phyloP scores from a whole-genome alignment of 2,797 vertebrate species.

The Arnoldichthys spilopterus region DNA sequence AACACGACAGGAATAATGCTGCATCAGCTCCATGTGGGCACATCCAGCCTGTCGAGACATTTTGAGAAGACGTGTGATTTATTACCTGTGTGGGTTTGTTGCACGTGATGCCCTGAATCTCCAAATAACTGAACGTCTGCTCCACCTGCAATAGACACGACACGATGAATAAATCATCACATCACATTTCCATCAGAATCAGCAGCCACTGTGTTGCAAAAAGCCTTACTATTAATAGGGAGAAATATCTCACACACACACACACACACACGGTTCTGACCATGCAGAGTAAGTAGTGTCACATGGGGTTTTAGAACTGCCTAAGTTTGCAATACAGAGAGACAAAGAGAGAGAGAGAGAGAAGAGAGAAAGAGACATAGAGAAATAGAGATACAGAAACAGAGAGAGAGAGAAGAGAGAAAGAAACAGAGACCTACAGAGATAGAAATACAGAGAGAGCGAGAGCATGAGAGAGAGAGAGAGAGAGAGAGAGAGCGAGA shows the following conservation, averaged over 20 bases:
- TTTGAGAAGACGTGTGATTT: background rate
- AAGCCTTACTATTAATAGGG: background rate
- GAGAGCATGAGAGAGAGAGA: too few relatives aligned
- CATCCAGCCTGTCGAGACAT: background rate
- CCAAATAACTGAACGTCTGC: conserved; percentile 94
- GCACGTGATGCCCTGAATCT: conserved; percentile 92
- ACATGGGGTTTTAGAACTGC: background rate
- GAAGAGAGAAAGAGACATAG: background rate
- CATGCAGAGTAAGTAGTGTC: background rate
- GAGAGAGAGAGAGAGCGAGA: too few relatives aligned
- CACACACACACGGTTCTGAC: background rate
- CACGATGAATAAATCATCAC: conserved; percentile 25
- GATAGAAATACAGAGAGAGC: too few relatives aligned
- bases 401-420: background rate
- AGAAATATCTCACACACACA: background rate
- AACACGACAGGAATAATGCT: background rate
- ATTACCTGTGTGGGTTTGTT: conserved; percentile 87
- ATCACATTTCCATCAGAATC: background rate
- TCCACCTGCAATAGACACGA: conserved; percentile 83
- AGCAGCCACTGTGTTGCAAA: background rate
- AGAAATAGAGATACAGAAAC: background rate
- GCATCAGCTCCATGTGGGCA: background rate
- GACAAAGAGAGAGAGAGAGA: background rate
- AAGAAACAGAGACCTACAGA: too few relatives aligned
- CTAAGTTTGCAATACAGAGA: background rate